A percentile compares a stretch with the other conserved stretches of the same genome.
Conservation (phyloP, 2,113 vertebrate genomes). For the Clarias magur region DNA sequence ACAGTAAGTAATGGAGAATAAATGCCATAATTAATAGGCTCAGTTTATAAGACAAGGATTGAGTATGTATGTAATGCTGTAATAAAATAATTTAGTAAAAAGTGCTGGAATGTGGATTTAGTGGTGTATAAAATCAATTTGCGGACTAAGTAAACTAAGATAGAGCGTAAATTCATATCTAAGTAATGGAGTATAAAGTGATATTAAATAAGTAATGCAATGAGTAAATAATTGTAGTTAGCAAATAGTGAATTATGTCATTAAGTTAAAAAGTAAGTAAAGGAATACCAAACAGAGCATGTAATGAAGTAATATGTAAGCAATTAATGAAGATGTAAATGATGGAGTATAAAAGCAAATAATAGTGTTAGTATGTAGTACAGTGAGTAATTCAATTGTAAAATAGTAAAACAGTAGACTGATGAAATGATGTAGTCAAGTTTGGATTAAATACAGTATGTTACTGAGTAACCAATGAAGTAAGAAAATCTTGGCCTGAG, state of each 20-base stretch:
- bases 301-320: background rate
- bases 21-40: background rate
- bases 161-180: too few species aligned
- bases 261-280: background rate
- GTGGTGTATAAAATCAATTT: background rate
- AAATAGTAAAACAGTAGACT: background rate
- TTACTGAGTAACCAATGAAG: background rate
- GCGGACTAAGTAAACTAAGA: background rate
- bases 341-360: background rate
- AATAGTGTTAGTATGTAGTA: background rate
- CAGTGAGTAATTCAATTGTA: background rate
- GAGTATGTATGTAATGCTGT: background rate
- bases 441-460: background rate
- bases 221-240: background rate
- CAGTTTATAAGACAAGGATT: background rate
- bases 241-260: background rate
- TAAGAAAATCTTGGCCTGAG: background rate
- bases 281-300: background rate
- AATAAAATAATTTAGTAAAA: background rate
- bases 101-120: background rate
- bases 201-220: background rate
- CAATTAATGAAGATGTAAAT: background rate
- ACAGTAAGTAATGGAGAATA: background rate
- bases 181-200: background rate
- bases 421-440: background rate